These are phyloP conservation scores for Pontoporia blainvillei DNA, from an alignment of 2,113 vertebrate genomes.

Conservation along the genomic window DNA sequence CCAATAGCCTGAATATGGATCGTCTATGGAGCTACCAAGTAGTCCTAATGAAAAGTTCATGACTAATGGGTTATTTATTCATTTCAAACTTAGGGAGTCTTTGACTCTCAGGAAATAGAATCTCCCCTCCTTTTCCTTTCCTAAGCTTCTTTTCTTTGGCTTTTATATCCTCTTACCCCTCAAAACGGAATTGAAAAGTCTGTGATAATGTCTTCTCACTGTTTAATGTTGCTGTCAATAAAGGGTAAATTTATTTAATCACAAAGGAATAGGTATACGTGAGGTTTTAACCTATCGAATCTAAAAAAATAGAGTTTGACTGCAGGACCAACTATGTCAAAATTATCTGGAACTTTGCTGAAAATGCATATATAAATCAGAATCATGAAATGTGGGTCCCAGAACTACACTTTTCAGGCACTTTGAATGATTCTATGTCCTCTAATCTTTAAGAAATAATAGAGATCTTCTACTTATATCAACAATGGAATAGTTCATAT, in stretches of 20 bases:
- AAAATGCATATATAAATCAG: neutral
- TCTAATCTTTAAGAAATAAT: neutral
- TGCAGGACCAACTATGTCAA: neutral
- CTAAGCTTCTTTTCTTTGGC: neutral
- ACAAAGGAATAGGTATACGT: neutral
- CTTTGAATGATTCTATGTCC: neutral
- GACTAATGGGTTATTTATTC: constrained; percentile 38
- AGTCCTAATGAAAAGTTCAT: neutral
- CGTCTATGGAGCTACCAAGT: neutral
- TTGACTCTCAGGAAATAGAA: neutral
- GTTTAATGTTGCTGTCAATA: neutral
- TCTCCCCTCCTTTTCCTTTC: neutral
- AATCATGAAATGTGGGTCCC: neutral
- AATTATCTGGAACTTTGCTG: neutral
- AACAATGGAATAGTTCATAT: neutral
- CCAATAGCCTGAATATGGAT: constrained; percentile 21
- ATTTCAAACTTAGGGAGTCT: constrained; percentile 25
- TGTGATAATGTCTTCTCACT: neutral
- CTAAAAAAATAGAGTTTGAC: constrained; percentile 17
- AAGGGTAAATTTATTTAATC: neutral
- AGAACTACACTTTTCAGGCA: neutral
- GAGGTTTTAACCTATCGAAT: neutral
- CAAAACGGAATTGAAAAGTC: neutral
- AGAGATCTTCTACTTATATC: neutral
- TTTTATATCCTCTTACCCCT: neutral